Evolutionary conservation across 1,140 invertebrate species (phyloP).

Genomic region (Cepaea nemoralis): DNA sequence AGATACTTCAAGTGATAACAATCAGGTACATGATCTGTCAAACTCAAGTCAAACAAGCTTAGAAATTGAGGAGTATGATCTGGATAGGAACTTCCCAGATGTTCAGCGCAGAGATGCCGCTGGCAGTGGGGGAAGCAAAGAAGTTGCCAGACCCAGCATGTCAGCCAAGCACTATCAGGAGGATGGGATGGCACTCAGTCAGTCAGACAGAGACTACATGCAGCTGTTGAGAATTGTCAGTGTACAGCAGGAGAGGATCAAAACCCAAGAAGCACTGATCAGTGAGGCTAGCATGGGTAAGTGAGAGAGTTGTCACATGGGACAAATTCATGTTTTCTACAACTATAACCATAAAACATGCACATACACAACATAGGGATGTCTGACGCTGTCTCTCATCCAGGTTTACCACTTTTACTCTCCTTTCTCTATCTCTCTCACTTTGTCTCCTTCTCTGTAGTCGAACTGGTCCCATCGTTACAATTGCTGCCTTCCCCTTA

Average conservation of each 20-base stretch:
- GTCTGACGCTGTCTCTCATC: too few relatives aligned
- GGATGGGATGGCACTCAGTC: conserved; percentile 42
- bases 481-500: too few relatives aligned
- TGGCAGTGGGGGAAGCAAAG: conserved; percentile 21
- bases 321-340: too few relatives aligned
- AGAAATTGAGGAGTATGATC: conserved; percentile 62
- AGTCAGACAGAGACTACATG: conserved; percentile 72
- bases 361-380: too few relatives aligned
- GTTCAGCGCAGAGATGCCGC: conserved; percentile 52
- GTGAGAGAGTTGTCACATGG: background rate
- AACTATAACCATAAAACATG: too few relatives aligned
- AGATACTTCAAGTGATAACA: background rate
- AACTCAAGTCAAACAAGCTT: conserved; percentile 69
- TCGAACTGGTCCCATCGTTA: too few relatives aligned
- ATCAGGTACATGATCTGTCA: conserved; percentile 55
- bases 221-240: conserved; percentile 89
- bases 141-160: conserved; percentile 31
- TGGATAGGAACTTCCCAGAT: conserved; percentile 64
- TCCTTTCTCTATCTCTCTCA: too few relatives aligned
- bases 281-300: conserved; percentile 77
- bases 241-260: conserved; percentile 89
- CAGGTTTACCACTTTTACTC: too few relatives aligned
- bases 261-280: conserved; percentile 88
- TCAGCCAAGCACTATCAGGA: conserved; percentile 48
- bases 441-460: too few relatives aligned